phyloP scores from a whole-genome alignment of 2,888 invertebrate genomes.

The Antheraea yamamai region DNA sequence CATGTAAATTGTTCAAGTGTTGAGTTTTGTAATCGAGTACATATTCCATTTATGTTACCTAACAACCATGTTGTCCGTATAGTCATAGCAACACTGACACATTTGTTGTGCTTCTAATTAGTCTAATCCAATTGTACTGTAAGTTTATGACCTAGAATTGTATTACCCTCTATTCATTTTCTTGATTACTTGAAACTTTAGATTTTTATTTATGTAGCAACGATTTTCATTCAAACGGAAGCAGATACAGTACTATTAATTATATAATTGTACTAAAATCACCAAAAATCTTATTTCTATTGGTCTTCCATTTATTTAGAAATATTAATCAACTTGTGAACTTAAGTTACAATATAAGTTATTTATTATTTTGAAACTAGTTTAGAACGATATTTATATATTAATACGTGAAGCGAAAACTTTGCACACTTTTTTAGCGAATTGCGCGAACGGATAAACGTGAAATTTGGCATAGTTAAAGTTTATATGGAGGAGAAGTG shows the following conservation, averaged over 20 bases:
- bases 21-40: no score
- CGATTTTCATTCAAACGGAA: not conserved
- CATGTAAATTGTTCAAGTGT: no score
- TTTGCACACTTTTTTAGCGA: no score
- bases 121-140: not conserved
- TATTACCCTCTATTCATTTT: not conserved
- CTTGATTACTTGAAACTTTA: not conserved
- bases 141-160: not conserved
- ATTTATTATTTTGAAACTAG: no score
- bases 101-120: constrained; percentile 1
- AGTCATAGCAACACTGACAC: not conserved
- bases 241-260: constrained; percentile 14
- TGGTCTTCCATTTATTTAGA: no score
- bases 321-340: no score
- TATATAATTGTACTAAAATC: not conserved
- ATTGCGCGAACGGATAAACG: no score
- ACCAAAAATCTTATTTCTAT: not conserved
- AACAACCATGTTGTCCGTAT: not conserved
- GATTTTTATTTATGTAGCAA: not conserved
- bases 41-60: not conserved
- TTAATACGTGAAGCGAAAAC: no score
- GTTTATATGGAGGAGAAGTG: no score
- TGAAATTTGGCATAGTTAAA: no score
- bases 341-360: no score
- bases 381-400: no score